phyloP scores from a whole-genome alignment of 2,113 vertebrate genomes.

The Pyrgilauda ruficollis region DNA sequence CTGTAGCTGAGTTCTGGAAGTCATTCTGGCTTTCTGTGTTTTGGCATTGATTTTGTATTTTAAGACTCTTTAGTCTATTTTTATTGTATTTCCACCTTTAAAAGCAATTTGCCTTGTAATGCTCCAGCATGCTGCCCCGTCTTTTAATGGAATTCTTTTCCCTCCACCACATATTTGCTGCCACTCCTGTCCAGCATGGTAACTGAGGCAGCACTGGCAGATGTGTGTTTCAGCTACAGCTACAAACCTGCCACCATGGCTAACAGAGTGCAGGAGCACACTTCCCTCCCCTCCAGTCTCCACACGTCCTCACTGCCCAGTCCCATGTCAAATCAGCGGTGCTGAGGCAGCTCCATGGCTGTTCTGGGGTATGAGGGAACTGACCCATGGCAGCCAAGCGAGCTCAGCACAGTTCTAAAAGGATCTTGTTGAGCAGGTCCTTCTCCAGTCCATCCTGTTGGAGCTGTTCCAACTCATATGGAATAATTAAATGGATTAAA shows the following conservation, averaged over 20 bases:
- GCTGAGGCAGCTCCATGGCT: background rate
- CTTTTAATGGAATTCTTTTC: background rate
- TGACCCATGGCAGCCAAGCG: background rate
- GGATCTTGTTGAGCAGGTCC: background rate
- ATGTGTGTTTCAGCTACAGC: background rate
- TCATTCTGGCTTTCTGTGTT: conserved; percentile 44
- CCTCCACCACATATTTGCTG: background rate
- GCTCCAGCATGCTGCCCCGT: background rate
- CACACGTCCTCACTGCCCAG: background rate
- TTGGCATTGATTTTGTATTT: conserved; percentile 46
- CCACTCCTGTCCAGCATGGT: background rate
- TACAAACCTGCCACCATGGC: background rate
- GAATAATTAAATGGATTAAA: conserved; percentile 1
- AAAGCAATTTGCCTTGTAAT: conserved; percentile 11
- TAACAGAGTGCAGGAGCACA: background rate
- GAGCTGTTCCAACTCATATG: background rate
- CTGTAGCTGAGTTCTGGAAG: conserved; percentile 43
- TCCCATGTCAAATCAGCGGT: background rate
- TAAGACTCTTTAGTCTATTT: conserved; percentile 33
- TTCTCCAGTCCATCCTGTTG: background rate
- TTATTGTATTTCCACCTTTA: conserved; percentile 34
- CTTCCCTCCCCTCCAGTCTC: background rate
- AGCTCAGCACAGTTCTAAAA: background rate
- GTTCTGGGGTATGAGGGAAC: background rate
- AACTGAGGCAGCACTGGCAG: background rate